Conservation (phyloP, 2,113 vertebrate genomes). For the Nothobranchius furzeri region DNA sequence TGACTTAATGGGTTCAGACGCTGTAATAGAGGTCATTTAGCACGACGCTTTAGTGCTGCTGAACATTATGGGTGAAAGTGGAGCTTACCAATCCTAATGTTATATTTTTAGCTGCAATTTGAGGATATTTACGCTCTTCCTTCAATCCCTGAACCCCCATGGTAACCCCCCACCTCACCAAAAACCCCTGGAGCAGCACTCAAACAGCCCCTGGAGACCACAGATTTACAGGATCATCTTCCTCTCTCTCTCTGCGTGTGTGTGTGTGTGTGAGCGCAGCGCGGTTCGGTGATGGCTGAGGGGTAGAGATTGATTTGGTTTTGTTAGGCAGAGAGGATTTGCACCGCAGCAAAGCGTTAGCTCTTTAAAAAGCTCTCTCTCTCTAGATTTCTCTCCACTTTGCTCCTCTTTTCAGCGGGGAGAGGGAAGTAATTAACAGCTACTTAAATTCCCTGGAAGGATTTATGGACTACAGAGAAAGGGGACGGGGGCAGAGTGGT, state of each 20-base stretch:
- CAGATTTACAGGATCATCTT: slow-evolving; percentile 71
- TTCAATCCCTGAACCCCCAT: slow-evolving; percentile 49
- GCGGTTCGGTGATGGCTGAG: slow-evolving; percentile 55
- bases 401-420: slow-evolving; percentile 56
- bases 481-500: slow-evolving; percentile 24
- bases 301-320: slow-evolving; percentile 64
- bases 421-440: slow-evolving; percentile 75
- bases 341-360: slow-evolving; percentile 41
- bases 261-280: slow-evolving; percentile 43
- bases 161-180: slow-evolving; percentile 7
- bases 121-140: slow-evolving; percentile 66
- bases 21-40: slow-evolving; percentile 69
- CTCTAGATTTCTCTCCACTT: slow-evolving; percentile 48
- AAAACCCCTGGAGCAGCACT: slow-evolving; percentile 73
- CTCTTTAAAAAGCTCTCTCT: slow-evolving; percentile 53
- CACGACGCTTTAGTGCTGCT: slow-evolving; percentile 50
- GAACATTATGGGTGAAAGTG: slow-evolving; percentile 60
- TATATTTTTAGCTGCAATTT: slow-evolving; percentile 80
- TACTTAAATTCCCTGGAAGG: slow-evolving; percentile 74
- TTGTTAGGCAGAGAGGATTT: slow-evolving; percentile 68
- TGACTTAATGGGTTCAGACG: slow-evolving; percentile 70
- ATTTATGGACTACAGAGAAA: slow-evolving; percentile 49
- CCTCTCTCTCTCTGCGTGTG: slow-evolving; percentile 36
- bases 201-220: slow-evolving; percentile 73
- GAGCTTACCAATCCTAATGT: slow-evolving; percentile 75